Conservation (phyloP, 2,888 invertebrate genomes). For the Melanostoma scalare region DNA sequence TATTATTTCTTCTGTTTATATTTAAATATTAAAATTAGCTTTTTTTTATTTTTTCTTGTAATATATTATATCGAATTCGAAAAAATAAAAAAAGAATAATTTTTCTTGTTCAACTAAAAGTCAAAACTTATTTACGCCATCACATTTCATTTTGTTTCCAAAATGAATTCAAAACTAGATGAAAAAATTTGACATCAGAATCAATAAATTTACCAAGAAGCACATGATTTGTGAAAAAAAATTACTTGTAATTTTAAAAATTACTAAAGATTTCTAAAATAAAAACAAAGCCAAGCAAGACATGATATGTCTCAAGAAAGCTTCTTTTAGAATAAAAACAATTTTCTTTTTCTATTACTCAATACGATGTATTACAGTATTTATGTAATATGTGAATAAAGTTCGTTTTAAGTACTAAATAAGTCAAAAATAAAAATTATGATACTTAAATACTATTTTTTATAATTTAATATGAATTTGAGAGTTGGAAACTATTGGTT, state of each 20-base stretch:
- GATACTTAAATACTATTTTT: conserved; percentile 52
- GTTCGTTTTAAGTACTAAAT: conserved; percentile 63
- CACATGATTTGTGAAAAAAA: conserved; percentile 22
- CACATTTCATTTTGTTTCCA: conserved; percentile 14
- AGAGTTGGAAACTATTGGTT: too few relatives aligned
- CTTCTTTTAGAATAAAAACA: conserved; percentile 43
- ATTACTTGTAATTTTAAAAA: conserved; percentile 44
- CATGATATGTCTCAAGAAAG: conserved; percentile 42
- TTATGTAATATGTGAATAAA: conserved; percentile 67
- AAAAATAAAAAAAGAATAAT: conserved; percentile 28
- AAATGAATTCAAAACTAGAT: conserved; percentile 1
- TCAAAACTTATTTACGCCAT: conserved; percentile 14
- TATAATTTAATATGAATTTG: not conserved
- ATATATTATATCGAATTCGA: conserved; percentile 57
- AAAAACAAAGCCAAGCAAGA: conserved; percentile 24
- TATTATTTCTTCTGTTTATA: conserved; percentile 45
- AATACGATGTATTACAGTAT: conserved; percentile 58
- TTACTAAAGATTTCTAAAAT: conserved; percentile 16
- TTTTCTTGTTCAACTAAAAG: conserved; percentile 28
- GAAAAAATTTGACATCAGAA: conserved; percentile 36
- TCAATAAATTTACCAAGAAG: conserved; percentile 33
- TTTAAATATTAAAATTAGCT: conserved; percentile 51
- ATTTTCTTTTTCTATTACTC: conserved; percentile 60
- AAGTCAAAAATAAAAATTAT: conserved; percentile 58
- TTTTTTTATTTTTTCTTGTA: conserved; percentile 63